Base-by-base conservation (phyloP, 2,113 vertebrate genomes). In the Micromys minutus region DNA sequence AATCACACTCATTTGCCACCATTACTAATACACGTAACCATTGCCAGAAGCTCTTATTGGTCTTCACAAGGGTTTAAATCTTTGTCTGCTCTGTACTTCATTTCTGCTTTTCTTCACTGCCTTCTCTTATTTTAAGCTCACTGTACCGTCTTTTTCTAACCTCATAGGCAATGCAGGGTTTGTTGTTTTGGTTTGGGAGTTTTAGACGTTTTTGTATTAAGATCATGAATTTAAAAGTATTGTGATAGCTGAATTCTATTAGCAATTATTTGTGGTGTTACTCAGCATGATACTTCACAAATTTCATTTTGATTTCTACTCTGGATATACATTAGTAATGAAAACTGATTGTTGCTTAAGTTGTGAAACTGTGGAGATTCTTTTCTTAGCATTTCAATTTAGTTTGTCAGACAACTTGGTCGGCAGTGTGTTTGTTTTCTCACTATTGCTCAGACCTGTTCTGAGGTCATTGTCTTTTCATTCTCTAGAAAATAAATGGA, bases 71-170 rank as follows among this genome's bases (percentile, higher is more conserved):
- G 7, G 47, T 3, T 90, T 47, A n/a, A n/a, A n/a, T 83, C 75
- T 67, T 67, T 67, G 31, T 39, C 79, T 67, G 9, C 36, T 31
- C 75, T 47, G 76, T 59, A 75, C 55, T 89, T 90, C 52, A 47
- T 47, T 55, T 65, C 84, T 84, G 39, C 24, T 71, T 36, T 96
- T 50, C 72, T 42, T 11, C 72, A 59, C 26, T 52, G 21, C 21
- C 47, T 47, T 29, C 42, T 94, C 77, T 94, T 94, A 26, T 59
- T 75, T 90, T 87, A 45, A 50, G 39, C 10, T 94, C 80, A 88
- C 17, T 80, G n/a, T 86, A 29, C 9, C 61, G 84, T 85, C 36
- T 63, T 71, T 92, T 67, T 29, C 45, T 92, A 90, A 75, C 55
- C 71, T 65, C 29, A 52, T 84, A 26, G 26, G 79, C 74, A 85